Evolutionary conservation across 2,888 invertebrate genomes (phyloP).

Genomic region (Perizoma affinitatum): DNA sequence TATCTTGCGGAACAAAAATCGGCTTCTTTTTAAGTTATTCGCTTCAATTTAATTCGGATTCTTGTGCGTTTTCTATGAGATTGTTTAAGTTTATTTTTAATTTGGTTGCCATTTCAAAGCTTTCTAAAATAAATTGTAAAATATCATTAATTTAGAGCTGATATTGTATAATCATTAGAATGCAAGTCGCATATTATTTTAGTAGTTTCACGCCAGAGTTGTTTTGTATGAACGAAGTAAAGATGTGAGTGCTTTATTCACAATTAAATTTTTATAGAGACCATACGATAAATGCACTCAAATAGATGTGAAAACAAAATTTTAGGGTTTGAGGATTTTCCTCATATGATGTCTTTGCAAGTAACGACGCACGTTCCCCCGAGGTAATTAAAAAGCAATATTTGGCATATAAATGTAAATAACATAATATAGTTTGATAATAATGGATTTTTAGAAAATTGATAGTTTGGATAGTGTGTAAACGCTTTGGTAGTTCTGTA

Average conservation of each 20-base stretch:
- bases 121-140: conserved; percentile 60
- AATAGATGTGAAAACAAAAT: conserved; percentile 72
- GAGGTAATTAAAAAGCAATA: conserved; percentile 83
- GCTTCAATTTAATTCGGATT: conserved; percentile 42
- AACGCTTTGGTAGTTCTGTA: conserved; percentile 76
- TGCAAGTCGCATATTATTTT: conserved; percentile 68
- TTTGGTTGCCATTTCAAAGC: conserved; percentile 61
- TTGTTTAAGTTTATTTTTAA: conserved; percentile 29
- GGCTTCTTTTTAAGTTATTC: conserved; percentile 41
- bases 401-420: conserved; percentile 80
- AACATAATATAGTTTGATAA: conserved; percentile 83
- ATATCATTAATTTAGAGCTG: conserved; percentile 70
- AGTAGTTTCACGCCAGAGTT: conserved; percentile 66
- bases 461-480: conserved; percentile 76
- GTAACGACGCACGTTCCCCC: conserved; percentile 80
- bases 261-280: conserved; percentile 63
- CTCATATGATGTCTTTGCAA: conserved; percentile 74
- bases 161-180: conserved; percentile 69
- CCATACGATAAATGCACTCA: conserved; percentile 73
- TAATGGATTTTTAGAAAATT: conserved; percentile 82
- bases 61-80: conserved; percentile 38
- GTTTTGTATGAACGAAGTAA: conserved; percentile 72
- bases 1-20: conserved; percentile 40
- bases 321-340: conserved; percentile 80
- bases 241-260: conserved; percentile 78